Conservation (phyloP, 2,888 invertebrate genomes). For the Nephrotoma flavescens region DNA sequence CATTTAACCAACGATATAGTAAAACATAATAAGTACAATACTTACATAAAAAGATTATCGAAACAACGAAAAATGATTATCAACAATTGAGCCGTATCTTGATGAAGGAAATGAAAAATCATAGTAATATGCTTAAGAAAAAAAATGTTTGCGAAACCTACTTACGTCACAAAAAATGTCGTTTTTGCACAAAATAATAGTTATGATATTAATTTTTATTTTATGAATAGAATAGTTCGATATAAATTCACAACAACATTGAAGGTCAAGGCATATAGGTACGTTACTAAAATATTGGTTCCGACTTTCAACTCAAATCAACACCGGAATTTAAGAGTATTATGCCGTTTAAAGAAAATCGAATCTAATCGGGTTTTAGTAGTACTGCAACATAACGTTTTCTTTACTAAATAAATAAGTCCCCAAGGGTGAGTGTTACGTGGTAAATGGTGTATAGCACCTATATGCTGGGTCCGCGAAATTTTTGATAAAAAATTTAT, state of each 20-base stretch:
- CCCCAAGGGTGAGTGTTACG: too few species aligned
- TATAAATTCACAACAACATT: not conserved
- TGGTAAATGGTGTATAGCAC: too few species aligned
- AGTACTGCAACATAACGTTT: too few species aligned
- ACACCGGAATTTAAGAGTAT: too few species aligned
- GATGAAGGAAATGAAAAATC: not conserved
- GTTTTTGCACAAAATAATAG: not conserved
- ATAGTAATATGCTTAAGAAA: not conserved
- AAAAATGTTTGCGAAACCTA: constrained; percentile 5
- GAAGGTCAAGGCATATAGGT: not conserved
- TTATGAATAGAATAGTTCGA: not conserved
- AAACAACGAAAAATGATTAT: not conserved
- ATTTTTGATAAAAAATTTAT: too few species aligned
- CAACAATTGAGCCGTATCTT: not conserved
- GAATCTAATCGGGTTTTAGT: too few species aligned
- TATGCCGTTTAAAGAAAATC: too few species aligned
- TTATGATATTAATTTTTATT: not conserved
- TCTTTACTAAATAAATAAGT: too few species aligned
- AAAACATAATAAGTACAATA: not conserved
- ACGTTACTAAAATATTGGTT: not conserved
- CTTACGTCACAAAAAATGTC: not conserved
- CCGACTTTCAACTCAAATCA: too few species aligned
- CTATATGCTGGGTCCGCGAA: too few species aligned
- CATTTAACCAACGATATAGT: not conserved
- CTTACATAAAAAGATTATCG: not conserved